Base-by-base conservation (phyloP, 2,888 invertebrate genomes). In the Diachrysia chrysitis region DNA sequence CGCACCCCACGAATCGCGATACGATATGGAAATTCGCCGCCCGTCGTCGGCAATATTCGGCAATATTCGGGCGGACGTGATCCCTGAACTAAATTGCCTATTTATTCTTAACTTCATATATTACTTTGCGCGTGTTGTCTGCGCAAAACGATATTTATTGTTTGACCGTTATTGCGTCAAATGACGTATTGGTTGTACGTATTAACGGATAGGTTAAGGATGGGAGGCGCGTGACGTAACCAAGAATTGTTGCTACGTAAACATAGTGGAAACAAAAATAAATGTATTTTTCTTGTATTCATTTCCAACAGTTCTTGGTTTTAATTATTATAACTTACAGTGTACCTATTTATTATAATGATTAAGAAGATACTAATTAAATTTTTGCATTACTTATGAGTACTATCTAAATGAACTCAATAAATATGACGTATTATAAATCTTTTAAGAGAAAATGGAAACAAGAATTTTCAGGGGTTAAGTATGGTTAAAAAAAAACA, bases 71-170 rank as follows among this genome's bases (percentile, higher is more conserved):
- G 76, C 81, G 90, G 85, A 95, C 95, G 95, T 95, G 95, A 88
- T 94, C 87, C 88, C 89, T 91, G 88, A 89, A 92, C 93, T 92
- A 94, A 95, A 95, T 95, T 93, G 95, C 95, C 95, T 95, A 95
- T 95, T 95, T 95, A 95, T 95, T 95, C 95, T 94, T 94, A 93
- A 95, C 95, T 95, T 95, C 95, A 95, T 95, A 95, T 95, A 95
- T 95, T 95, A 95, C 95, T 94, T 94, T 94, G 92, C 93, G 94
- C 92, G 90, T 94, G 95, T 94, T 95, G 95, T 95, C 95, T 95
- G 94, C 91, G 93, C 93, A 94, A 95, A 95, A 91, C 92, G 90
- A 94, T 95, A 95, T 95, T 95, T 95, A 95, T 95, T 90, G 94
- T 93, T 93, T 92, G 94, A 92, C 95, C 94, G 93, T 95, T 95